A percentile compares a stretch with the other conserved stretches of the same genome.
Conservation (phyloP, 2,888 invertebrate species). For the Gastrophysa polygoni region DNA sequence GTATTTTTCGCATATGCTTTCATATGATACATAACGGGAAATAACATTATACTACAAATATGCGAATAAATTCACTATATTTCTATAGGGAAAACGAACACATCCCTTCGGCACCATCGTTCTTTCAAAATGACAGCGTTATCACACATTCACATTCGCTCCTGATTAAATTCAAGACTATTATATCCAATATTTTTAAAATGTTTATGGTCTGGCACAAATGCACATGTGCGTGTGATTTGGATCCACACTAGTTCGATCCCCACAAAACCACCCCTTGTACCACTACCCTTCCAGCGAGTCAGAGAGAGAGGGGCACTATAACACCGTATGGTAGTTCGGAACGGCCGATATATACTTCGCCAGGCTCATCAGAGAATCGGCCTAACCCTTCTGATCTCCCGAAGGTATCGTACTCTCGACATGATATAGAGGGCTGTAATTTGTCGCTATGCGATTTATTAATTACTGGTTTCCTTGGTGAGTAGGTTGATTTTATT, state of each 20-base stretch:
- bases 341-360: constrained; percentile 5
- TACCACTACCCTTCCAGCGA: constrained; percentile 6
- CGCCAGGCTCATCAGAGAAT: constrained; percentile 30
- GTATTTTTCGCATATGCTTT: constrained; percentile 28
- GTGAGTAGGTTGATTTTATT: constrained; percentile 42
- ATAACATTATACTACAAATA: constrained; percentile 51
- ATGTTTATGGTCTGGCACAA: constrained; percentile 45
- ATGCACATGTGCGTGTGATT: constrained; percentile 51
- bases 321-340: too few relatives aligned
- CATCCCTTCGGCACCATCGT: constrained; percentile 57
- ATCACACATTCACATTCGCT: constrained; percentile 54
- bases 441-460: constrained; percentile 55
- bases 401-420: constrained; percentile 50
- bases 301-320: neutral
- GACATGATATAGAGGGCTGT: constrained; percentile 53
- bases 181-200: constrained; percentile 52
- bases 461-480: constrained; percentile 51
- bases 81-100: constrained; percentile 53
- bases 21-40: constrained; percentile 38
- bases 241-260: constrained; percentile 15
- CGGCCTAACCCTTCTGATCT: constrained; percentile 50
- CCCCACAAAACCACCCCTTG: neutral
- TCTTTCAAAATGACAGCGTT: constrained; percentile 58
- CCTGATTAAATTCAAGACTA: constrained; percentile 58
- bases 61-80: constrained; percentile 54